Evolutionary conservation across 2,113 vertebrate genomes (phyloP).

Genomic region (Edolisoma coerulescens): DNA sequence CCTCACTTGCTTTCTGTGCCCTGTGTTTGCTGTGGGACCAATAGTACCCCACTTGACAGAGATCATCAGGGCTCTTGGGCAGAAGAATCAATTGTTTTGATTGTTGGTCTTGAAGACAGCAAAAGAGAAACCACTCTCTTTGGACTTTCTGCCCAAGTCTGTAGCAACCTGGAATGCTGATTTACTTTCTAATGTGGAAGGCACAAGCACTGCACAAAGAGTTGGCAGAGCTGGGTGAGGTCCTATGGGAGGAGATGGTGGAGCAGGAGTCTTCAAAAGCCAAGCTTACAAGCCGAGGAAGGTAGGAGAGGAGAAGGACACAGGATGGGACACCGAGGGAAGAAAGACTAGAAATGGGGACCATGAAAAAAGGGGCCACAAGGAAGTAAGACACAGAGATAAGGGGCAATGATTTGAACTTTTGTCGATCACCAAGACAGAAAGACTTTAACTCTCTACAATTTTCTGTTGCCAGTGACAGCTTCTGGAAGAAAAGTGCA

Average conservation of each 20-base stretch:
- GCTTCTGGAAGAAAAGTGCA: background rate
- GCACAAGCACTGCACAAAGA: background rate
- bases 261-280: background rate
- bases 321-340: background rate
- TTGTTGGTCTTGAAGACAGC: background rate
- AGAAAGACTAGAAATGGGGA: background rate
- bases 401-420: background rate
- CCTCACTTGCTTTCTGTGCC: background rate
- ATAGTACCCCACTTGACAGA: background rate
- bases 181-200: background rate
- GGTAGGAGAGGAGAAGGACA: background rate
- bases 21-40: background rate
- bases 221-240: background rate
- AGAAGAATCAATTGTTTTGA: background rate
- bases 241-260: background rate
- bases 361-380: background rate
- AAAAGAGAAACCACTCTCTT: background rate
- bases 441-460: background rate
- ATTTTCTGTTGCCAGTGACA: background rate
- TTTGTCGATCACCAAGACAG: background rate
- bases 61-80: fast-evolving
- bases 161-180: background rate
- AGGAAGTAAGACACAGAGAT: background rate
- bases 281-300: fast-evolving
- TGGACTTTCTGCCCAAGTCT: background rate